Conservation (phyloP, 2,113 vertebrate genomes). For the Paracanthobrama guichenoti region DNA sequence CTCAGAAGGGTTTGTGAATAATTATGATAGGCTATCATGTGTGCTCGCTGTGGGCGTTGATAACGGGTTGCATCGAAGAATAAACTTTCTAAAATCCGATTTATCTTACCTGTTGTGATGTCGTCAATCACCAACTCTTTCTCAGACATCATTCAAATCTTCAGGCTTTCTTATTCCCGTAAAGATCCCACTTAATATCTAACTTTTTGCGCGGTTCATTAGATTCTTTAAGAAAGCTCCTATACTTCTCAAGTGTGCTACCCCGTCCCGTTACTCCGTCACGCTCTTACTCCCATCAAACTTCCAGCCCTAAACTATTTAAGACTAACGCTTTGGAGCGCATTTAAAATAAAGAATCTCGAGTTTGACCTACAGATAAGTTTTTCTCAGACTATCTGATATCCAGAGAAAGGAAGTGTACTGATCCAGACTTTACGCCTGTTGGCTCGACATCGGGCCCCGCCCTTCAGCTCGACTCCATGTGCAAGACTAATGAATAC, state of each 20-base stretch:
- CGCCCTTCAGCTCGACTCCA: conserved; percentile 49
- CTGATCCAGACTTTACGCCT: conserved; percentile 54
- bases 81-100: background rate
- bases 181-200: conserved; percentile 47
- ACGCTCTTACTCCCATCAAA: background rate
- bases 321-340: conserved; percentile 29
- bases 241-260: background rate
- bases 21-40: background rate
- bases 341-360: background rate
- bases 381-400: conserved; percentile 40
- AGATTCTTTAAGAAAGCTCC: conserved; percentile 16
- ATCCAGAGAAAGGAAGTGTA: conserved; percentile 66
- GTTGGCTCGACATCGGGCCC: conserved; percentile 62
- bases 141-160: conserved; percentile 66
- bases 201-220: conserved; percentile 45
- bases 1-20: background rate
- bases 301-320: background rate
- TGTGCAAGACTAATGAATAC: conserved; percentile 35
- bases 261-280: background rate
- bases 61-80: background rate
- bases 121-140: conserved; percentile 66
- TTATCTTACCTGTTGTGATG: conserved; percentile 66
- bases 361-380: background rate
- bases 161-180: background rate
- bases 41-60: conserved; percentile 12